A percentile compares a stretch with the other conserved stretches of the same genome.
Conservation (phyloP, 2,113 vertebrate species). For the Platanista minor region DNA sequence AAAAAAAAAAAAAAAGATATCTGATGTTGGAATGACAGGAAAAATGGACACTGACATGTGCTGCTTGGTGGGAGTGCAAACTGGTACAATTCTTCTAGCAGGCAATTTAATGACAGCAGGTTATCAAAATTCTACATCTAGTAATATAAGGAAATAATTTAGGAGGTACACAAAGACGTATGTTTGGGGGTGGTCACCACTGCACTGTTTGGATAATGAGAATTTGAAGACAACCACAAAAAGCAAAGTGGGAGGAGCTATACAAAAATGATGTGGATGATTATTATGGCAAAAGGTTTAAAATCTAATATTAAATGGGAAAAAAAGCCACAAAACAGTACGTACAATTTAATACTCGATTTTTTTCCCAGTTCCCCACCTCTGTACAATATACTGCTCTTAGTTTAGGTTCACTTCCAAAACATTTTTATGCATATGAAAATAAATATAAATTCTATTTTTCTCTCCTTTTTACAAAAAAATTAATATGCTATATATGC, state of each 20-base stretch:
- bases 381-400: neutral
- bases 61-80: neutral
- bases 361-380: neutral
- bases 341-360: neutral
- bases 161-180: neutral
- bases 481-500: neutral
- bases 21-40: neutral
- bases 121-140: neutral
- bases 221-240: neutral
- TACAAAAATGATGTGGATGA: neutral
- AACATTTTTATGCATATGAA: neutral
- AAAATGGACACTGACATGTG: neutral
- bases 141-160: neutral
- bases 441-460: neutral
- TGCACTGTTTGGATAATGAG: neutral
- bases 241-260: neutral
- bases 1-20: too few species aligned
- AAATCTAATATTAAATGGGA: neutral
- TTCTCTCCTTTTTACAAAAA: neutral
- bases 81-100: neutral
- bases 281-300: neutral
- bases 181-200: neutral
- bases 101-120: neutral
- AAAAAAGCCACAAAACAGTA: neutral
- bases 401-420: neutral